Percentiles rank a stretch among this genome's conserved stretches.
phyloP scores from a whole-genome alignment of 2,113 vertebrate genomes.

The Varanus komodoensis region DNA sequence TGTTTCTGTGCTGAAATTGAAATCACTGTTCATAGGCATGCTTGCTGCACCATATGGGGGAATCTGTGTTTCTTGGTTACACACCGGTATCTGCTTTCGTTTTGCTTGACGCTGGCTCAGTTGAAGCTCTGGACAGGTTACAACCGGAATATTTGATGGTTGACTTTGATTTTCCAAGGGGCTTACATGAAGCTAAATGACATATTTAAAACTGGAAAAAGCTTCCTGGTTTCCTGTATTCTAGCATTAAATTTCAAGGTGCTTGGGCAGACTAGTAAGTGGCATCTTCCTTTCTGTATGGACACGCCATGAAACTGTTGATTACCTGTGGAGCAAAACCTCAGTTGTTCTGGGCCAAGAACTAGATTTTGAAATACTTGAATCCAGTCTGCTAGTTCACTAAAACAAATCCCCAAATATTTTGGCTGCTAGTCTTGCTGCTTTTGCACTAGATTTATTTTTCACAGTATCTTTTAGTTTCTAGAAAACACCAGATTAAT shows the following conservation, averaged over 20 bases:
- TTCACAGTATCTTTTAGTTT: conserved; percentile 11
- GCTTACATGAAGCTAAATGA: too few species aligned
- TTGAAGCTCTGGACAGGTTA: not conserved
- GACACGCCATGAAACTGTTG: not conserved
- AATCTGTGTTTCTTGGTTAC: not conserved
- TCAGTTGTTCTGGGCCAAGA: not conserved
- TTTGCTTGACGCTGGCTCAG: not conserved
- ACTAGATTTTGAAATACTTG: not conserved
- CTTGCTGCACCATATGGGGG: not conserved
- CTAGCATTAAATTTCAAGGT: not conserved
- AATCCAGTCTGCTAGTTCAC: not conserved
- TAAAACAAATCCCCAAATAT: not conserved
- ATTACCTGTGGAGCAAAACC: not conserved
- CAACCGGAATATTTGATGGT: not conserved
- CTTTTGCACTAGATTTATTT: conserved; percentile 33
- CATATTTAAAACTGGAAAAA: not conserved
- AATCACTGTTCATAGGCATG: not conserved
- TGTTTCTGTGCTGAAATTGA: not conserved
- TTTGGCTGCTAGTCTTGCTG: conserved; percentile 17
- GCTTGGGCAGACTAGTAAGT: not conserved
- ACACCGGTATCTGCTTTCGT: not conserved
- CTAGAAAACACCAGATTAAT: not conserved
- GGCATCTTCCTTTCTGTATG: not conserved
- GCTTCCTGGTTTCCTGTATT: not conserved
- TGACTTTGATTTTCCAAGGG: not conserved